These are phyloP conservation scores for Grantiella picta DNA, from an alignment of 2,113 vertebrate genomes.

Conservation along the genomic window DNA sequence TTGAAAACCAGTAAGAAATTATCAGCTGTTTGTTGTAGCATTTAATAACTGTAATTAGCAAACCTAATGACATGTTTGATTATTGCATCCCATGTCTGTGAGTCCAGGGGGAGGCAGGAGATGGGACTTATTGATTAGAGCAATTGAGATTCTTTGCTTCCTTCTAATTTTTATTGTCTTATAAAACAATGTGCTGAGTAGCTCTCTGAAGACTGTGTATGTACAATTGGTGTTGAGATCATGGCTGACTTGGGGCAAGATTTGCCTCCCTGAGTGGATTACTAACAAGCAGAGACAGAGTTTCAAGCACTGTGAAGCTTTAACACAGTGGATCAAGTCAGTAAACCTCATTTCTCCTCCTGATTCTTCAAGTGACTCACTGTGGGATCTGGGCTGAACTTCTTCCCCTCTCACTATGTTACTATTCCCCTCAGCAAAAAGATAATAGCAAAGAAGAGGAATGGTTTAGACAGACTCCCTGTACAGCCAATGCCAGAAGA, in stretches of 20 bases:
- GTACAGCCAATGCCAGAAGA: background rate
- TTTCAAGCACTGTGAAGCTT: background rate
- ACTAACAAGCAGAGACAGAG: background rate
- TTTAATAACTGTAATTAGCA: constrained; percentile 57
- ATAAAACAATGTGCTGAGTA: background rate
- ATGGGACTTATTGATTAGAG: background rate
- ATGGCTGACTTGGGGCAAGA: background rate
- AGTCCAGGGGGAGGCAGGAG: constrained; percentile 2
- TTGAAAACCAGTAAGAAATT: constrained; percentile 54
- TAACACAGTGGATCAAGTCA: background rate
- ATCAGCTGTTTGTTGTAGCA: constrained; percentile 47
- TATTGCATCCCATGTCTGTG: background rate
- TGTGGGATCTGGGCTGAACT: background rate
- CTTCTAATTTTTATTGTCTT: background rate
- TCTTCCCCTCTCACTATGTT: background rate
- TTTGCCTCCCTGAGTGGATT: background rate
- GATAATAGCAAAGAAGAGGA: background rate
- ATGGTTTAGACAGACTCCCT: background rate
- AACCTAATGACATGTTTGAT: constrained; percentile 48
- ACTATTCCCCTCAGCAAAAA: background rate
- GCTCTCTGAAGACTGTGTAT: background rate
- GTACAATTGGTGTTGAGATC: background rate
- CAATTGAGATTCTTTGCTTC: background rate
- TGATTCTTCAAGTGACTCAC: background rate
- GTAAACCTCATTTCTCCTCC: background rate